phyloP scores from a whole-genome alignment of 2,888 invertebrate genomes.

The Bellardia pandia region DNA sequence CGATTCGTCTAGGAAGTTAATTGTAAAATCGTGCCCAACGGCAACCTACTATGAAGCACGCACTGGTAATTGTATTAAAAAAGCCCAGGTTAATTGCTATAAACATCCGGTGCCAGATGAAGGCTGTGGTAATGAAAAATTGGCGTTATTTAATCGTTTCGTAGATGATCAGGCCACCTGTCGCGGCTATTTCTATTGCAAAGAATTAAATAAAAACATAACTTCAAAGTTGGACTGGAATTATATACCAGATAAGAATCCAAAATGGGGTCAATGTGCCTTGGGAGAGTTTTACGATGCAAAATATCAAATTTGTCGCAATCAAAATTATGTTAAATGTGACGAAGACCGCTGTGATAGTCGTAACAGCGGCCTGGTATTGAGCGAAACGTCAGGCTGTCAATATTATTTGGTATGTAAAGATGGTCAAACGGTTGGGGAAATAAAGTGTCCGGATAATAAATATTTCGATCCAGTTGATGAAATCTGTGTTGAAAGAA shows the following conservation, averaged over 20 bases:
- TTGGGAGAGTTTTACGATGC: slow-evolving; percentile 76
- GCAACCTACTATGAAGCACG: slow-evolving; percentile 75
- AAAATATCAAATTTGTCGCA: slow-evolving; percentile 72
- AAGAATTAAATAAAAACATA: slow-evolving; percentile 74
- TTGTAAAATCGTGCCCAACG: slow-evolving; percentile 65
- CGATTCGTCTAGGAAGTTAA: not conserved
- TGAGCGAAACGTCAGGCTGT: slow-evolving; percentile 76
- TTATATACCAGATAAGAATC: slow-evolving; percentile 75
- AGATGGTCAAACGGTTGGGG: slow-evolving; percentile 73
- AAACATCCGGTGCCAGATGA: slow-evolving; percentile 77
- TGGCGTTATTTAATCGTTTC: slow-evolving; percentile 77
- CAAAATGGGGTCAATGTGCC: slow-evolving; percentile 76
- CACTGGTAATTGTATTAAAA: slow-evolving; percentile 73
- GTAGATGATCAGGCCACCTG: slow-evolving; percentile 79
- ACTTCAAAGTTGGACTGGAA: not conserved
- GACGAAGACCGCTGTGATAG: slow-evolving; percentile 80
- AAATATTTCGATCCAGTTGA: slow-evolving; percentile 75
- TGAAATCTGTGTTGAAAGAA: slow-evolving; percentile 73
- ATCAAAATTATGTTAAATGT: slow-evolving; percentile 76
- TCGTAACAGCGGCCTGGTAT: slow-evolving; percentile 73
- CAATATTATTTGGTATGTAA: slow-evolving; percentile 78
- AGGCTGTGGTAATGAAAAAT: slow-evolving; percentile 78
- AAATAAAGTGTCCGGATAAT: slow-evolving; percentile 75
- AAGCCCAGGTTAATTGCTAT: slow-evolving; percentile 75
- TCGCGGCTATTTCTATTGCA: slow-evolving; percentile 79